phyloP scores from a whole-genome alignment of 1,140 invertebrate genomes.

The Drosophila ohnishii region DNA sequence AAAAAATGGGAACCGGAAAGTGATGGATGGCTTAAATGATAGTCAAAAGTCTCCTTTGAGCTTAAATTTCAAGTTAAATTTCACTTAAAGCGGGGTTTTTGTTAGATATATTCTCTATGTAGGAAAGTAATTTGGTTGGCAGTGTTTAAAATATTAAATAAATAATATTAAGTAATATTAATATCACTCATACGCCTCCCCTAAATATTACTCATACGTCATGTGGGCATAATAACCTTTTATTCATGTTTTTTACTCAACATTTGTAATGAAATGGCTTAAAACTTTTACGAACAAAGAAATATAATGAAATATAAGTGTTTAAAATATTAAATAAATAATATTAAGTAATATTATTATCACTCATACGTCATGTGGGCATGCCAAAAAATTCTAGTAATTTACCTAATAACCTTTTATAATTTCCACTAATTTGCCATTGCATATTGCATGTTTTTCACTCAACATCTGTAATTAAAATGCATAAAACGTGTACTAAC shows the following conservation, averaged over 20 bases:
- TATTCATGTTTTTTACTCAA: too few relatives aligned
- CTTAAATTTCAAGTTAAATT: slow-evolving; percentile 10
- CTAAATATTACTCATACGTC: not conserved
- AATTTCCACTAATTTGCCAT: not conserved
- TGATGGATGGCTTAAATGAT: slow-evolving; percentile 58
- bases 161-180: too few relatives aligned
- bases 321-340: not conserved
- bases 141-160: not conserved
- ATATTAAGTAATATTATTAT: not conserved
- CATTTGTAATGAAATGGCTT: too few relatives aligned
- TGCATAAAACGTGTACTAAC: not conserved
- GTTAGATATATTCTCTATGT: not conserved
- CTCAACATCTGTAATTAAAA: not conserved
- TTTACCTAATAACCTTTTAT: too few relatives aligned
- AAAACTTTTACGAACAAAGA: not conserved
- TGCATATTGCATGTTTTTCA: not conserved
- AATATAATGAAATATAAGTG: not conserved
- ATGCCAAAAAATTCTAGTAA: not conserved
- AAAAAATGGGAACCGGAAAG: not conserved
- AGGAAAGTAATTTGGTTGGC: not conserved
- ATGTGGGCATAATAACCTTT: too few relatives aligned
- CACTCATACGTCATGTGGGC: not conserved
- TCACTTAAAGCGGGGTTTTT: slow-evolving; percentile 9
- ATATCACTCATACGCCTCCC: slow-evolving; percentile 3
- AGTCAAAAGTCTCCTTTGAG: not conserved